phyloP scores from a whole-genome alignment of 2,113 vertebrate species.

The Albula goreensis region DNA sequence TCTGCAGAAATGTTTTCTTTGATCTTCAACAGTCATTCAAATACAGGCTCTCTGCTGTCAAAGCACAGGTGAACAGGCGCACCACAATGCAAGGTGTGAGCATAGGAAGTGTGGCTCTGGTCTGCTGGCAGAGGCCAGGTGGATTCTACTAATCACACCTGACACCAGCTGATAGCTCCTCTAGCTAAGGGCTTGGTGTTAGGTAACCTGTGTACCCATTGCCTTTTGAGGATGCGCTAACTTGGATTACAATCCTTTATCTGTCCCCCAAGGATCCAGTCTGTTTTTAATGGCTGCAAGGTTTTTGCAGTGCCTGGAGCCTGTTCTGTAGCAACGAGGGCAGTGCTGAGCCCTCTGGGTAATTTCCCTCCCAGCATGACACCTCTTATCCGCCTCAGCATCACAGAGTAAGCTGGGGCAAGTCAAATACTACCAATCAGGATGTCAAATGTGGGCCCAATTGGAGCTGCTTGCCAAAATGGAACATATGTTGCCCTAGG shows the following conservation, averaged over 20 bases:
- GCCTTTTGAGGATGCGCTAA: neutral
- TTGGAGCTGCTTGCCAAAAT: neutral
- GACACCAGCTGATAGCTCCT: neutral
- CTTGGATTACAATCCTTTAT: neutral
- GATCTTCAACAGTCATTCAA: too few species aligned
- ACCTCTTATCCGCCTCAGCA: neutral
- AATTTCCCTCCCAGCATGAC: constrained; percentile 1
- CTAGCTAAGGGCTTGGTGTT: neutral
- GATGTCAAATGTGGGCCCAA: neutral
- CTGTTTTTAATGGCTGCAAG: neutral
- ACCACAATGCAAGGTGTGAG: neutral
- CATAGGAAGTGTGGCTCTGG: neutral
- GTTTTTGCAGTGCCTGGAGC: neutral
- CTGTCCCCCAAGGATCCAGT: neutral
- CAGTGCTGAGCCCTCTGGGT: neutral
- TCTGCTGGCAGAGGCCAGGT: neutral
- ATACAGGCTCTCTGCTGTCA: neutral
- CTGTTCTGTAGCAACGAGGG: neutral
- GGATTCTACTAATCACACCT: neutral
- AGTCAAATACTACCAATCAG: neutral
- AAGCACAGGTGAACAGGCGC: neutral
- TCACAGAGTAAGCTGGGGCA: neutral
- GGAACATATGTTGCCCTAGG: neutral
- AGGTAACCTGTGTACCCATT: neutral
- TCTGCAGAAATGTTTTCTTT: too few species aligned